phyloP scores from a whole-genome alignment of 2,113 vertebrate genomes.

The Tinamus guttatus region DNA sequence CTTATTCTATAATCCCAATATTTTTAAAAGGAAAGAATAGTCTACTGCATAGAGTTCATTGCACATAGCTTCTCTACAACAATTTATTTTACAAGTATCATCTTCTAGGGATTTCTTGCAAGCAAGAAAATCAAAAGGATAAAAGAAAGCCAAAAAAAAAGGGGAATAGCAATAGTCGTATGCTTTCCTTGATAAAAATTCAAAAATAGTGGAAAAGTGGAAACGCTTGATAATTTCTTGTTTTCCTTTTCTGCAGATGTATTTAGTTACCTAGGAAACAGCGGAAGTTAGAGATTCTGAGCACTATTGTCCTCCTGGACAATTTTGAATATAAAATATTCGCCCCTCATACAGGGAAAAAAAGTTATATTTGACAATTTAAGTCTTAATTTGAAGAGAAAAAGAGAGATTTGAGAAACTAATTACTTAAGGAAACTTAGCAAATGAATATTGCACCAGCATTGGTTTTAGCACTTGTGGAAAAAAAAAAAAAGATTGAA shows the following conservation, averaged over 20 bases:
- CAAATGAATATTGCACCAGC: not conserved
- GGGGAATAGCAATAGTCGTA: not conserved
- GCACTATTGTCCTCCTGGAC: not conserved
- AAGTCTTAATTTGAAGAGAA: not conserved
- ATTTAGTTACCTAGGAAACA: not conserved
- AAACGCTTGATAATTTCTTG: not conserved
- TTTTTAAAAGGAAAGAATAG: not conserved
- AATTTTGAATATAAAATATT: not conserved
- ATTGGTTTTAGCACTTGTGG: not conserved
- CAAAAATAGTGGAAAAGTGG: not conserved
- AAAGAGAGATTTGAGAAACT: not conserved
- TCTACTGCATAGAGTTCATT: not conserved
- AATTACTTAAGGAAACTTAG: not conserved
- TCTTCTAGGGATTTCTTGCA: not conserved
- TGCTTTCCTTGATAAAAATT: not conserved
- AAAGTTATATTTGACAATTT: not conserved
- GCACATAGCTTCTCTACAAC: not conserved
- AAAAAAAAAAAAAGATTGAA: not conserved
- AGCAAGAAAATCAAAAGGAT: not conserved
- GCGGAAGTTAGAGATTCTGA: not conserved
- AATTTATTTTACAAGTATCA: not conserved
- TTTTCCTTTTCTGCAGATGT: not conserved
- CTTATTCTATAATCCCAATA: not conserved
- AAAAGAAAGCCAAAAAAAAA: not conserved
- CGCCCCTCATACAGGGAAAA: not conserved